Evolutionary conservation across 1,140 invertebrate genomes (phyloP), one percentile per base, ranked within the genome.

Genomic region (Bactericera cockerelli): DNA sequence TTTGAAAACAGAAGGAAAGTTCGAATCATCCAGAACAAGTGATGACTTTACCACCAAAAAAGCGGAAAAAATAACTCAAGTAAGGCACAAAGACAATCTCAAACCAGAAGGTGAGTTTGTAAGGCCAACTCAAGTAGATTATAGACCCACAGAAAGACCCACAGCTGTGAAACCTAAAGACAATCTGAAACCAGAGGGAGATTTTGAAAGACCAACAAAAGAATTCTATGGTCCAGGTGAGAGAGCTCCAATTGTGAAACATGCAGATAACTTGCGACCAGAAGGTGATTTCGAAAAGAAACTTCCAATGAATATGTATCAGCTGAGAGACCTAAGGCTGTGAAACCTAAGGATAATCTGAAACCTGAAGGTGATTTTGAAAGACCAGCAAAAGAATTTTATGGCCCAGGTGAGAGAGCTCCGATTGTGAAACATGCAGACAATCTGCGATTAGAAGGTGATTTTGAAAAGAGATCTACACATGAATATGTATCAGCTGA

Each of bases 281-380:
- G 80, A 82, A 69, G 80, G 80, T 14, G 71, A 77, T 10, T 77
- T 78, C 58, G 70, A 69, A 22, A 59, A 57, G 16, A 36, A 16
- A 16, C 10, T 36, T 10, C 10, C 10, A 36, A 36, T 11, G 10
- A 36, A 36, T 36, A 36, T 36, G 14, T 63, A 58, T 33, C 61
- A 14, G 77, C 73, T 36, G 80, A 82, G 66, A 67, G 75, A 61
- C 74, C 75, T 42, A 72, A 70, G 59, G 73, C 70, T 55, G 76
- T 70, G 24, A 77, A 76, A 63, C 74, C 72, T 0, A 14, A 69
- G 39, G 78, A 79, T 62, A 79, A 80, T 65, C 63, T 80, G 8
- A 71, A 66, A 65, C 74, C 74, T 0, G 79, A 81, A 67, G 79
- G 80, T 22, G 77, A 81, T 55, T 81, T 82, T 67, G 75, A 75